Base-by-base conservation (phyloP, 1,140 invertebrate genomes). In the Sitobion miscanthi region DNA sequence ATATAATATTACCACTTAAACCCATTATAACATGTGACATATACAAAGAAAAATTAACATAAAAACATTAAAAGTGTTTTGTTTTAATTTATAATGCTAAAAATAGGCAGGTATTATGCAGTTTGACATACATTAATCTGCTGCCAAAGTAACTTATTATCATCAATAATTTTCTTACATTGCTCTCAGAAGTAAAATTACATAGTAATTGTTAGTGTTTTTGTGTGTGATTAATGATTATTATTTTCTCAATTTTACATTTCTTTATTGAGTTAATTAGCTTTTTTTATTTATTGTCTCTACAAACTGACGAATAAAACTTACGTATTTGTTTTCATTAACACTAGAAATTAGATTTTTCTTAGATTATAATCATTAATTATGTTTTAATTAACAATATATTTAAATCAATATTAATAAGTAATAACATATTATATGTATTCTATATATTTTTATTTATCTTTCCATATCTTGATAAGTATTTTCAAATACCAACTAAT, bases 351-450 rank as follows among this genome's bases (percentile, higher is more conserved):
- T 90, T 90, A 90, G 38, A 45, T 45, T 90, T 45, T 62, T 45
- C 35, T 69, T 90, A 45, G 38, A 47, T 90, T 69, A 8, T 90
- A 90, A 90, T 90, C 30, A 90, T 30, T 3, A 62, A 90, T 25
- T 45, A 69, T 45, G 57, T 90, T 90, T 45, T 69, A 69, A 90
- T 69, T 90, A 62, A 90, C 88, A 90, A 54, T 69, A 5, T 62
- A 62, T 90, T 35, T 90, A 88, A 89, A 89, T 54, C 87, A 89
- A 89, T 54, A 89, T 54, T 52, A 54, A 89, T 89, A 35, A 54
- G 8, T 42, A 42, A 89, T 47, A 86, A 42, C 17, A 82, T 82
- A 82, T 45, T 42, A 42, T 45, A 45, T 86, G 30, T 52, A 14
- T 88, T 35, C n/a, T 90, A 42, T 57, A 6, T 38, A 23, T 42